Base-by-base conservation (phyloP, 53 echinoderm and acorn worm species). In the Stichopus horrens region DNA sequence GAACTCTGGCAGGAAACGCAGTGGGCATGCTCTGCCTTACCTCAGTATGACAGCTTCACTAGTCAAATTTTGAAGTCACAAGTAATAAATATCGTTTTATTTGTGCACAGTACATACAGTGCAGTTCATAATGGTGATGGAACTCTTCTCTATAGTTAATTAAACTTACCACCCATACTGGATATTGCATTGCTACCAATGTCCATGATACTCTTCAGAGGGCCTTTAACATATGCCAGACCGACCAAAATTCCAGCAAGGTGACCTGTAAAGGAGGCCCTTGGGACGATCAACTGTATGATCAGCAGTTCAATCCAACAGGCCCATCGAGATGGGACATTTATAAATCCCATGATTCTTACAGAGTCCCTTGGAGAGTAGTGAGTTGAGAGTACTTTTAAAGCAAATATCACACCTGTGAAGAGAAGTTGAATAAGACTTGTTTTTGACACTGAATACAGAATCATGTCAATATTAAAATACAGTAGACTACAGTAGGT, bases 301-400 rank as follows among this genome's bases (percentile, higher is more conserved):
- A 98, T 79, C 21, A 98, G 83, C 59, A 98, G 88, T 88, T 98
- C 98, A 53, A 96, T 94, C 98, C 98, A 98, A 87, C 95, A 98
- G 57, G 98, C 98, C 85, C 94, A 96, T 76, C 92, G 94, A 52
- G 98, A 98, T 11, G 95, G 95, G 16, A 98, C 98, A 13, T 91
- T 91, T 7, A 94, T 88, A 51, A 98, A 71, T 53, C 98, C 98
- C 94, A 98, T 96, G 86, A 98, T 90, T 51, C 93, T 89, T 73
- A 96, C 95, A 73, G 89, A 95, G 16, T 94, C 91, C 9, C 90
- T 89, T 51, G 98, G 98, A 19, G 95, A 94, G 88, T 93, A 96
- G 91, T 94, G 91, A 8, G 98, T 94, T 0, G 98, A 91, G 52
- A 98, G 89, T 4, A 98, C 93, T 74, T 98, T 98, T 86, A 98